phyloP scores from a whole-genome alignment of 2,888 invertebrate species.

The Apodemia mormo region DNA sequence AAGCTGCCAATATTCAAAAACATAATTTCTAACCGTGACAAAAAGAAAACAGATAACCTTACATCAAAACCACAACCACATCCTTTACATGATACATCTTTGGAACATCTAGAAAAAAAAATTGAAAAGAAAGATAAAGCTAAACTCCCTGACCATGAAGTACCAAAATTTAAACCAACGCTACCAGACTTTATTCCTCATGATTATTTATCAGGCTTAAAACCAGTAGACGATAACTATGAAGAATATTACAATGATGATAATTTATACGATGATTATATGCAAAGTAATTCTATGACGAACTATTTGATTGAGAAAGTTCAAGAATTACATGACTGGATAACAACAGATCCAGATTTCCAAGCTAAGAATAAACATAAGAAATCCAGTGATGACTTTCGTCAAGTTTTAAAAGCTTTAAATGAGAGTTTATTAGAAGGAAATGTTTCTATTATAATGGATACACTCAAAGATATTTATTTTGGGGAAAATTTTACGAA shows the following conservation, averaged over 20 bases:
- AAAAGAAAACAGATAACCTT: conserved; percentile 46
- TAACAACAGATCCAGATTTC: conserved; percentile 64
- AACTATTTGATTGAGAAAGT: conserved; percentile 76
- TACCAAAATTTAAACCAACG: conserved; percentile 67
- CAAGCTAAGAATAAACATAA: conserved; percentile 45
- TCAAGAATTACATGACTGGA: conserved; percentile 78
- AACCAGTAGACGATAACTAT: conserved; percentile 55
- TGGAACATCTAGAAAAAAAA: conserved; percentile 58
- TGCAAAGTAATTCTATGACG: conserved; percentile 72
- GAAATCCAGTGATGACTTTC: conserved; percentile 52
- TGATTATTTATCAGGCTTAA: conserved; percentile 49
- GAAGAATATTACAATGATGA: conserved; percentile 71
- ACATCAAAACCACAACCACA: conserved; percentile 62
- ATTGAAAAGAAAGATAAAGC: conserved; percentile 72
- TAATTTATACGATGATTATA: conserved; percentile 70
- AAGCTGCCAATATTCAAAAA: conserved; percentile 68
- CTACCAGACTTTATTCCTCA: conserved; percentile 56
- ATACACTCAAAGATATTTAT: conserved; percentile 76
- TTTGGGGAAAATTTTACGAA: conserved; percentile 64
- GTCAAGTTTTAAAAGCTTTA: conserved; percentile 67
- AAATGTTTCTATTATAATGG: conserved; percentile 72
- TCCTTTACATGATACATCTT: conserved; percentile 58
- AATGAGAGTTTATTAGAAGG: conserved; percentile 78
- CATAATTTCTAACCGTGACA: conserved; percentile 52
- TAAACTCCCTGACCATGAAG: conserved; percentile 38